phyloP scores from a whole-genome alignment of 2,797 vertebrate species.

The Falco cherrug region DNA sequence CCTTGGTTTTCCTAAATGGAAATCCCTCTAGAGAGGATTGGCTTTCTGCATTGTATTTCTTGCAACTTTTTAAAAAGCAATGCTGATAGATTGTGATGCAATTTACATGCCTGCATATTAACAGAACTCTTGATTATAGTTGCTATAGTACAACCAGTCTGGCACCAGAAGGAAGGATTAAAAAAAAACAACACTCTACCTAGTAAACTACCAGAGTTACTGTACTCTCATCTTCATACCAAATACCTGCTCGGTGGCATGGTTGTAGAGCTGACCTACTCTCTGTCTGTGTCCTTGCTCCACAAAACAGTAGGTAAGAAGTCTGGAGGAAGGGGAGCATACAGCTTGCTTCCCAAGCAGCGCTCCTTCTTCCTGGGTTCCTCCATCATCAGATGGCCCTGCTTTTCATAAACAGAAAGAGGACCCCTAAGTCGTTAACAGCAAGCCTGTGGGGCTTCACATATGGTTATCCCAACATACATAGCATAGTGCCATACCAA shows the following conservation, averaged over 20 bases:
- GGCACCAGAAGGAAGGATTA: not conserved
- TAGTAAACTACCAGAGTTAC: not conserved
- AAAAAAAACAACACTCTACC: not conserved
- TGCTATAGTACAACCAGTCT: fast-evolving
- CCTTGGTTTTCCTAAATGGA: not conserved
- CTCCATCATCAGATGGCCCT: not conserved
- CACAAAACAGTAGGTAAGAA: not conserved
- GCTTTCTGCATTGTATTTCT: not conserved
- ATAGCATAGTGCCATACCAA: not conserved
- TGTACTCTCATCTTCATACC: not conserved
- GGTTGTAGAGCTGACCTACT: not conserved
- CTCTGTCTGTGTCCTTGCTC: not conserved
- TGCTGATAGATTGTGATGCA: not conserved
- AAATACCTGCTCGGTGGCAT: too few species aligned
- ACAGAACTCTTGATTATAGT: not conserved
- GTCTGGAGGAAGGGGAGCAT: not conserved
- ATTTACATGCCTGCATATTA: not conserved
- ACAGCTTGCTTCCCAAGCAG: not conserved
- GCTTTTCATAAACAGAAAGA: not conserved
- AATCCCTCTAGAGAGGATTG: not conserved
- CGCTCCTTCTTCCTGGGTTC: not conserved
- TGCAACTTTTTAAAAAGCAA: not conserved
- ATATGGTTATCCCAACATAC: not conserved
- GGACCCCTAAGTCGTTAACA: not conserved
- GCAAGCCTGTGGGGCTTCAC: not conserved